Conservation (phyloP, 2,113 vertebrate genomes). For the Trochalopteron elliotii region DNA sequence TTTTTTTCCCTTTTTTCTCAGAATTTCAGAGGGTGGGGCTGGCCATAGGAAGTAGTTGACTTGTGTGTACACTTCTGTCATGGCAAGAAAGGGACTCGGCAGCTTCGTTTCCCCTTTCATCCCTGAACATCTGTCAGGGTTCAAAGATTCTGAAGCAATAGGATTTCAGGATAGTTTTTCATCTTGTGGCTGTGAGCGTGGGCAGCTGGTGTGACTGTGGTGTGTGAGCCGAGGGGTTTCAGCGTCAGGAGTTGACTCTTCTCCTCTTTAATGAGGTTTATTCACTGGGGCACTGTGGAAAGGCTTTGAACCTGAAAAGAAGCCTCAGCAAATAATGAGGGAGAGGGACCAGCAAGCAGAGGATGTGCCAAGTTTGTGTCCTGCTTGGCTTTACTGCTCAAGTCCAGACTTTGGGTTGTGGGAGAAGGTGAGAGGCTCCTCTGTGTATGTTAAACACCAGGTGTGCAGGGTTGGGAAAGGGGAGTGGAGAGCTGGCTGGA, state of each 20-base stretch:
- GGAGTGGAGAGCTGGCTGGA: background rate
- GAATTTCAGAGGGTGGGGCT: conserved; percentile 38
- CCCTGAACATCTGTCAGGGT: conserved; percentile 20
- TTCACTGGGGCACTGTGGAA: background rate
- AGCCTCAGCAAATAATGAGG: background rate
- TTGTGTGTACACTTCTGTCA: background rate
- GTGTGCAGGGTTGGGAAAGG: background rate
- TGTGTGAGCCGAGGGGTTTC: background rate
- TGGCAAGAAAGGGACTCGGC: background rate
- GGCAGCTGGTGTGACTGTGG: background rate
- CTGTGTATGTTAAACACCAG: background rate
- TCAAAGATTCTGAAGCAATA: conserved; percentile 17
- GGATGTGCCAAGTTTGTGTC: background rate
- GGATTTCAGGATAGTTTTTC: background rate
- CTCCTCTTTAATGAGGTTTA: background rate
- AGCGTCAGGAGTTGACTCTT: background rate
- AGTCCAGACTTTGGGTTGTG: background rate
- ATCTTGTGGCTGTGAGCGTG: background rate
- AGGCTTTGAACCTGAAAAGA: conserved; percentile 11
- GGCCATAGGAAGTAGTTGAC: background rate
- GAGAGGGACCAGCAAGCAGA: background rate
- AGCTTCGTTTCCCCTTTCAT: conserved; percentile 24
- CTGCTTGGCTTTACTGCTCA: background rate
- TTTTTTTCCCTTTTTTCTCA: conserved; percentile 30
- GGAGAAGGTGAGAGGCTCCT: background rate